Evolutionary conservation across 2,888 invertebrate genomes (phyloP), one percentile per base, ranked within the genome.

Genomic region (Idaea dimidiata): DNA sequence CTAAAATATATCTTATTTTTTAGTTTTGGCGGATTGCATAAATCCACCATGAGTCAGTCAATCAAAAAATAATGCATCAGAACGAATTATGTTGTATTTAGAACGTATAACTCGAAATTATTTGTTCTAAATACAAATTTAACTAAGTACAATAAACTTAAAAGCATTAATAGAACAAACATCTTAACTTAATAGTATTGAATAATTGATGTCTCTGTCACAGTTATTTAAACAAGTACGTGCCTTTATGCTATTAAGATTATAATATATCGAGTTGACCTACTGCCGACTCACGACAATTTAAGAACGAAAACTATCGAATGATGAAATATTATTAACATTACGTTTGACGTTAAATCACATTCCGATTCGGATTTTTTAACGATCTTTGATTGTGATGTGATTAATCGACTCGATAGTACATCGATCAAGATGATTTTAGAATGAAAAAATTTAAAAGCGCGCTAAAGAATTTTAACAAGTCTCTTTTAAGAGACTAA

Each of bases 211-310:
- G 71, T 68, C 72, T 72, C 70, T 71, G 70, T 73, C 64, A 72
- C 70, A 66, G 72, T 74, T 76, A 59, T 70, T 65, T 68, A 53
- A 60, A 66, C 63, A 66, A 71, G 73, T 77, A 76, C 73, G 75
- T 80, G 75, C 71, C 73, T 70, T 77, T 75, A 77, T 78, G 76
- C 75, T 74, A 82, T 81, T 83, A 81, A 76, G 74, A 80, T 83
- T 83, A n/a, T 84, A 85, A 86, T 84, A 83, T 81, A 80, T 76
- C 78, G 77, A 77, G 79, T 83, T 87, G 88, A 88, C 89, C 88
- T 75, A 88, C 82, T 87, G 79, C 66, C 80, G 73, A 83, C 87
- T 89, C 88, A 89, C 87, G 88, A 86, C 66, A 67, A 66, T 70
- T 71, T 68, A 66, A 56, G 57, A 65, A 54, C 59, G 66, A 60